Evolutionary conservation across 2,113 vertebrate genomes (phyloP), one percentile per base, ranked within the genome.

Genomic region (Ptilorrhoa leucosticta): DNA sequence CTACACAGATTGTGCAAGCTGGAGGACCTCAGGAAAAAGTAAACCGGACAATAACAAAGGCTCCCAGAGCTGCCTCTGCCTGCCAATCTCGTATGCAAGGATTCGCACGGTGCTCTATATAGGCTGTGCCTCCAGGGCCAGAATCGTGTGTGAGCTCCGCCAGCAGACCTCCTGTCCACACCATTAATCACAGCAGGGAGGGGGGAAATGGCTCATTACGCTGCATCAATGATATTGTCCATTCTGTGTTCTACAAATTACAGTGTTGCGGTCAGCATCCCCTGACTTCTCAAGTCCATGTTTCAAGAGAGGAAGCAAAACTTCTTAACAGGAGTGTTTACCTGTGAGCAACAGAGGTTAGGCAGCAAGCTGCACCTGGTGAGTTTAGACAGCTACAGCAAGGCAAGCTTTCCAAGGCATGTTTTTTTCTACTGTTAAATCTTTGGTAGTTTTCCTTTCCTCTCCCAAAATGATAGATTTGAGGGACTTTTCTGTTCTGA

Each of bases 141-240:
- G 64, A n/a, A 64, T 17, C 6, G 0, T 13, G 10, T 51, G 64
- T 71, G n/a, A 63, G 89, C 64, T 64, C 71, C 0, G 20, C 5
- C 3, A 84, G 63, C 87, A 93, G 90, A 51, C 47, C 77, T 95
- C 84, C 54, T 92, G 9, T 79, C 85, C 89, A 70, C 93, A 39
- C 65, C 85, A 77, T 83, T 95, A 84, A 90, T 92, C 93, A 72
- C 83, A 76, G 88, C 6, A 18, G 90, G 87, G 88, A 87, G 85
- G n/a, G 84, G 83, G 30, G 77, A 85, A 84, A 73, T 1, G 31
- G 86, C 75, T 95, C 80, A 87, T 78, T 93, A 50, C 22, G 2
- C 79, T 87, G 4, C 89, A 40, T 87, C 90, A 71, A 0, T 95
- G 89, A 73, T 83, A 40, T 11, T 81, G 77, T 64, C 86, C 60